Evolutionary conservation across 2,888 invertebrate species (phyloP).

Genomic region (Villa cingulata): DNA sequence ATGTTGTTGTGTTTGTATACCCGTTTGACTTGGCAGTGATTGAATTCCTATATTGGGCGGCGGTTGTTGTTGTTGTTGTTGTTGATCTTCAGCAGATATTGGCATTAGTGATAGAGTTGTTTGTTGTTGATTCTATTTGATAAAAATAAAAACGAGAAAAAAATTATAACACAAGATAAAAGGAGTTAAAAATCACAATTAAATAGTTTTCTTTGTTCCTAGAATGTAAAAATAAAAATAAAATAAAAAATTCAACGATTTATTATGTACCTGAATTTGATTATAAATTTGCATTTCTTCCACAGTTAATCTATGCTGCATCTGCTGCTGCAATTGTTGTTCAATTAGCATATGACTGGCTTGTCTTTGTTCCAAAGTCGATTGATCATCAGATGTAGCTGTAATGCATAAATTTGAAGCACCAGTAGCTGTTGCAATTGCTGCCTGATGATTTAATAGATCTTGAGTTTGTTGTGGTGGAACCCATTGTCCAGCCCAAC

Average conservation of each 20-base stretch:
- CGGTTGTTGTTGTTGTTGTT: constrained; percentile 27
- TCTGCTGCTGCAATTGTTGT: constrained; percentile 37
- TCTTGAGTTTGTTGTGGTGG: constrained; percentile 19
- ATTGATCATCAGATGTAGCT: constrained; percentile 24
- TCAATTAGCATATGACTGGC: constrained; percentile 31
- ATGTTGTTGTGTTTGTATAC: constrained; percentile 8
- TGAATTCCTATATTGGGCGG: constrained; percentile 24
- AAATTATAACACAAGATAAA: not conserved
- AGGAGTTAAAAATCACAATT: not conserved
- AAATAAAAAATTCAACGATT: too few species aligned
- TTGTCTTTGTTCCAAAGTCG: constrained; percentile 18
- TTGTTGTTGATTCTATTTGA: constrained; percentile 27
- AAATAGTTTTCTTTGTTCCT: too few species aligned
- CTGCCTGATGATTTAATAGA: constrained; percentile 9
- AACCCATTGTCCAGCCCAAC: constrained; percentile 33
- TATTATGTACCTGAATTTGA: constrained; percentile 28
- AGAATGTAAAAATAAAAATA: not conserved
- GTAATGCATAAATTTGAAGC: constrained; percentile 13
- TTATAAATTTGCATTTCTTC: constrained; percentile 37
- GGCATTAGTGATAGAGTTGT: constrained; percentile 31
- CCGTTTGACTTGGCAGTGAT: constrained; percentile 16
- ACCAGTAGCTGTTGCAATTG: constrained; percentile 14
- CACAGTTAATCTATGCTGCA: constrained; percentile 32
- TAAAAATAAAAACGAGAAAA: not conserved
- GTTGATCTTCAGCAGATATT: constrained; percentile 27